Evolutionary conservation across 2,888 invertebrate species (phyloP).

Genomic region (Apoderus coryli): DNA sequence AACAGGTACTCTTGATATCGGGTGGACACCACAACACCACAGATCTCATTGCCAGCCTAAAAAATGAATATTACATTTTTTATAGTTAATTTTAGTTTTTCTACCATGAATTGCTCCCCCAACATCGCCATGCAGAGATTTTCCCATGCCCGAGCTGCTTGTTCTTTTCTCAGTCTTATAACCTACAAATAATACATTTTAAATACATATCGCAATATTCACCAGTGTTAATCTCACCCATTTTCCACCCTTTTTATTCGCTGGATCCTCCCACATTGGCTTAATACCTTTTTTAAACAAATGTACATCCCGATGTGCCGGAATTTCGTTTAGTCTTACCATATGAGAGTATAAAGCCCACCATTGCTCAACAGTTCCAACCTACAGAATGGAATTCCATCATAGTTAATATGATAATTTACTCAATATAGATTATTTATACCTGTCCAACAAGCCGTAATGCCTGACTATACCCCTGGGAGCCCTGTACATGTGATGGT

Average conservation of each 20-base stretch:
- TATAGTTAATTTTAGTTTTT: no score
- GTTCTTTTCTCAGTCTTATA: constrained; percentile 82
- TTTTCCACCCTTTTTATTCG: constrained; percentile 93
- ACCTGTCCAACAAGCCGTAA: constrained; percentile 78
- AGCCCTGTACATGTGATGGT: constrained; percentile 35
- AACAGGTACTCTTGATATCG: constrained; percentile 92
- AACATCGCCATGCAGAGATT: constrained; percentile 96
- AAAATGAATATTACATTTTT: no score
- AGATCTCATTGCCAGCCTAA: constrained; percentile 83
- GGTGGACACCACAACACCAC: constrained; percentile 92
- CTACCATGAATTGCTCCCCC: constrained; percentile 93
- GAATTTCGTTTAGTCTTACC: constrained; percentile 76
- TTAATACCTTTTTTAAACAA: constrained; percentile 96
- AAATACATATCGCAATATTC: no score
- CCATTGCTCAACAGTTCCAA: constrained; percentile 92
- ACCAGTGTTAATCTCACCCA: constrained; percentile 56
- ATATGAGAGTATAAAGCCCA: constrained; percentile 93
- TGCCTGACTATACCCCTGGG: constrained; percentile 49
- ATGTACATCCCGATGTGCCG: constrained; percentile 86
- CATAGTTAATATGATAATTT: no score
- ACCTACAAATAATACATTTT: no score
- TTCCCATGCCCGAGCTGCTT: constrained; percentile 96
- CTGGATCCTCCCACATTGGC: constrained; percentile 99
- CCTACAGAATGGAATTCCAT: no score
- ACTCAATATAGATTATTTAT: no score